A percentile compares a stretch with the other conserved stretches of the same genome.
phyloP scores from a whole-genome alignment of 2,888 invertebrate species.

The Sclerodermus sp. region DNA sequence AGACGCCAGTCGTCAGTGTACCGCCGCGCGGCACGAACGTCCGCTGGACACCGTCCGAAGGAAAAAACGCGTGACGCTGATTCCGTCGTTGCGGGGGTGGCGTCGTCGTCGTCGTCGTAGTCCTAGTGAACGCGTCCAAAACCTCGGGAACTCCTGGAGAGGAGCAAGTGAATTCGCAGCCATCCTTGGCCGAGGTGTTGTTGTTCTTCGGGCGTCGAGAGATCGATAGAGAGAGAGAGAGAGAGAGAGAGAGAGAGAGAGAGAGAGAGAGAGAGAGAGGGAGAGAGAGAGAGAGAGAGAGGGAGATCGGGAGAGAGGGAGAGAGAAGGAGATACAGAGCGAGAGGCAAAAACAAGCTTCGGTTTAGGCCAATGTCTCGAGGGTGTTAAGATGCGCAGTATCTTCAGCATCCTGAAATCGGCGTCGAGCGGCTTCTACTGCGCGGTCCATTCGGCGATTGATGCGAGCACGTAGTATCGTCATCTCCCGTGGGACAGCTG shows the following conservation, averaged over 20 bases:
- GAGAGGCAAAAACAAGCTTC: too few relatives aligned
- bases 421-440: conserved; percentile 34
- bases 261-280: too few relatives aligned
- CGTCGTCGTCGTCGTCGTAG: conserved; percentile 5
- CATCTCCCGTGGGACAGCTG: neutral
- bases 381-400: conserved; percentile 26
- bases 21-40: conserved; percentile 23
- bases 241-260: too few relatives aligned
- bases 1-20: conserved; percentile 39
- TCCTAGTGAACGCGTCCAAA: too few relatives aligned
- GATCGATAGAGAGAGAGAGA: conserved; percentile 1
- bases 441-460: conserved; percentile 23
- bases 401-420: conserved; percentile 22
- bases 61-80: too few relatives aligned
- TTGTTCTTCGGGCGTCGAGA: too few relatives aligned
- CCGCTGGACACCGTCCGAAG: neutral
- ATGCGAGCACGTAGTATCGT: conserved; percentile 9
- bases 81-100: neutral
- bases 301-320: neutral
- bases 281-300: too few relatives aligned
- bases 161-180: too few relatives aligned
- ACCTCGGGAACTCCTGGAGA: too few relatives aligned
- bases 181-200: too few relatives aligned
- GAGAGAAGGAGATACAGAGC: neutral
- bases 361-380: too few relatives aligned